These are phyloP conservation scores for crab-eating macaque (Macaca fascicularis) DNA, from an alignment of 2,113 vertebrate species.

Conservation along the genomic window DNA sequence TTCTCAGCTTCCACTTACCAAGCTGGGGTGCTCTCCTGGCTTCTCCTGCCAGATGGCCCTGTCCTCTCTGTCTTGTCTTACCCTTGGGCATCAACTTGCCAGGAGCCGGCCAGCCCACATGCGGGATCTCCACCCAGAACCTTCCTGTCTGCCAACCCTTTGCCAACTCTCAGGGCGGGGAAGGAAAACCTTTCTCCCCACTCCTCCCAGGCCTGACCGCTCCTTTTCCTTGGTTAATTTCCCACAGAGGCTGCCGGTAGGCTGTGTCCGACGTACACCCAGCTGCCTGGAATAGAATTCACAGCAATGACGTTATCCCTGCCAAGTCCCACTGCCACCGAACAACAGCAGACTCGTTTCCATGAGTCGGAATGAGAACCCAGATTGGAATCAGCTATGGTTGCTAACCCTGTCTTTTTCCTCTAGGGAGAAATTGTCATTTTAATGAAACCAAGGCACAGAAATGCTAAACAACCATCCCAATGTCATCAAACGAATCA, in stretches of 20 bases:
- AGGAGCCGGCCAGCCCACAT: rapidly evolving
- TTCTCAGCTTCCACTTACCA: neutral
- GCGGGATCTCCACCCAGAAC: rapidly evolving
- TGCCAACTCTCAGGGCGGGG: neutral
- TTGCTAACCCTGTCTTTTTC: neutral
- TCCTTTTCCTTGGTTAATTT: neutral
- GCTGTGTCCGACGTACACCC: neutral
- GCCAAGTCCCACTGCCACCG: neutral
- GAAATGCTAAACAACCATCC: neutral
- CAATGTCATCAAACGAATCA: neutral
- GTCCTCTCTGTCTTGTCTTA: neutral
- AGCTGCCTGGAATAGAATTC: neutral
- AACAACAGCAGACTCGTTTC: no score
- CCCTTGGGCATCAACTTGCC: neutral
- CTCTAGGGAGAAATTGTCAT: neutral
- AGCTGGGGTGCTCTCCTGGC: neutral
- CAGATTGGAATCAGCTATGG: neutral
- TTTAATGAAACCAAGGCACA: neutral
- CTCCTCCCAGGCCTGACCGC: rapidly evolving
- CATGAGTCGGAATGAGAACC: rapidly evolving
- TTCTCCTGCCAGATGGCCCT: neutral
- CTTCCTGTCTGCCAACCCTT: no score
- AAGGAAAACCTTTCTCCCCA: neutral
- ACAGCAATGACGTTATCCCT: neutral
- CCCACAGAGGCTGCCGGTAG: neutral